Evolutionary conservation across 2,113 vertebrate genomes (phyloP).

Genomic region (Festucalex cinctus): DNA sequence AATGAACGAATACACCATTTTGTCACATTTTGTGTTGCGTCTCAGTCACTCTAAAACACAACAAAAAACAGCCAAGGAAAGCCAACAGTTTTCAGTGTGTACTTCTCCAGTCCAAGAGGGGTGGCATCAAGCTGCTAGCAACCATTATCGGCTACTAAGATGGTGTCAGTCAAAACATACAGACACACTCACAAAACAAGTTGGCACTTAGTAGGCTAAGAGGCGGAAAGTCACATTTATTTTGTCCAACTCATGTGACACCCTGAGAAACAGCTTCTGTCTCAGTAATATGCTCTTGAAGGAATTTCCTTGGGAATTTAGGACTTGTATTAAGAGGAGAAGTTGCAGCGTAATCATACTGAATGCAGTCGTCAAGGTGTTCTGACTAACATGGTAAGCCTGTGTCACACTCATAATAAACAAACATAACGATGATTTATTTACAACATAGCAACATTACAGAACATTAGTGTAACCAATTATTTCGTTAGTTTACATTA

Average conservation of each 20-base stretch:
- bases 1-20: too few species aligned
- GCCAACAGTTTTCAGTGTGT: neutral
- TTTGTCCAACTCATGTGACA: neutral
- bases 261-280: neutral
- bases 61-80: neutral
- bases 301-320: neutral
- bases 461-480: too few species aligned
- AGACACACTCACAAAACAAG: slow-evolving; percentile 14
- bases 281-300: neutral
- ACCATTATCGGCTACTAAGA: slow-evolving; percentile 61
- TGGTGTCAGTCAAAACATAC: slow-evolving; percentile 57
- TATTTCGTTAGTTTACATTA: too few species aligned
- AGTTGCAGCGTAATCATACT: too few species aligned
- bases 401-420: too few species aligned
- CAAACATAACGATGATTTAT: too few species aligned
- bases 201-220: slow-evolving; percentile 44
- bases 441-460: too few species aligned
- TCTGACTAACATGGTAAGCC: too few species aligned
- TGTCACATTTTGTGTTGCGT: neutral
- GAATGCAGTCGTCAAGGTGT: too few species aligned
- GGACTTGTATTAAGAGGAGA: neutral
- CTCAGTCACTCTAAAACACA: neutral
- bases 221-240: slow-evolving; percentile 1
- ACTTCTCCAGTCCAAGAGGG: neutral
- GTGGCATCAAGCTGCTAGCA: slow-evolving; percentile 22